Evolutionary conservation across 1,140 invertebrate species (phyloP), one percentile per base, ranked within the genome.

Genomic region (Helicorthomorpha holstii): DNA sequence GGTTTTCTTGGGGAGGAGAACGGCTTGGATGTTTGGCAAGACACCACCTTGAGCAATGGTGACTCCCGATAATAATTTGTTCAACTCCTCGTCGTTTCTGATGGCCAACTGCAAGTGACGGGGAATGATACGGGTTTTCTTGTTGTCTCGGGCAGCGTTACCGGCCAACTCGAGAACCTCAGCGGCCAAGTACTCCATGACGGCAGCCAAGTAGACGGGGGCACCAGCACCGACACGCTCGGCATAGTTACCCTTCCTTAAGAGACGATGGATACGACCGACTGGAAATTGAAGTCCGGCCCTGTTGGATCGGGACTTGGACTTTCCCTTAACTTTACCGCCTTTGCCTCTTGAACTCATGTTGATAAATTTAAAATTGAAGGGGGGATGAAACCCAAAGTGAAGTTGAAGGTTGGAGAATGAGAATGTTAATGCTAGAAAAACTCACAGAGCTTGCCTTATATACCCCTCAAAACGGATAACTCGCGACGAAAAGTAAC

Each of bases 41-140:
- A 89, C 85, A 56, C 86, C 86, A 54, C 83, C 84, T 63, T 85
- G 77, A 12, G 85, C 80, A 57, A 90, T 87, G 2, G 83, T 87
- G 0, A 87, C 84, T 48, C 83, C 80, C 16, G 53, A 52, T 22
- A 72, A 58, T 2, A 72, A 56, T 41, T 69, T 68, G 56, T 68
- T 68, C 57, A 69, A 60, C 52, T 71, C 66, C 57, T 73, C 70
- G 54, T 73, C 69, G 45, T 70, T 71, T 26, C 71, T 58, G 52
- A 71, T 69, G 50, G 72, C 73, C 48, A 73, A 55, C 56, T 73
- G 73, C 38, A 73, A 57, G 60, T 73, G 72, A 48, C 72, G 58
- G 26, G 73, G 72, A 48, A 73, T 72, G 55, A 75, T 75, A 27
- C 74, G 58, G 26, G 62, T 59, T 55, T 71, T 73, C 55, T 75